These are phyloP conservation scores for Eupithecia subfuscata DNA, from an alignment of 2,888 invertebrate species.

Conservation along the genomic window DNA sequence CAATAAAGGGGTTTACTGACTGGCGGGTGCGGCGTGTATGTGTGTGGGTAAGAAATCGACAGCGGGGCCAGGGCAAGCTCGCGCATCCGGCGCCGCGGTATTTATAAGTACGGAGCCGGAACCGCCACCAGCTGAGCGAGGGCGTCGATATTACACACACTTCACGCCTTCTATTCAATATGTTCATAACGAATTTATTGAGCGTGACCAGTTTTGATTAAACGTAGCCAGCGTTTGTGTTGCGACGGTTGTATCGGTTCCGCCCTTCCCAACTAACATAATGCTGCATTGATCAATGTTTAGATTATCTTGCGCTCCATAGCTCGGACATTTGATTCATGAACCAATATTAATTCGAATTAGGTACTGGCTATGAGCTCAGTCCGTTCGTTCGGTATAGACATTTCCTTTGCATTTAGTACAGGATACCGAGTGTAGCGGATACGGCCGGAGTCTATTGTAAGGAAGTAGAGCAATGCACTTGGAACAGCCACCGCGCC, in stretches of 20 bases:
- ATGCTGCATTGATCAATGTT: constrained; percentile 39
- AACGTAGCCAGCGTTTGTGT: constrained; percentile 39
- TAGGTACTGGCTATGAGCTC: constrained; percentile 4
- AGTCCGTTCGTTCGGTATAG: background rate
- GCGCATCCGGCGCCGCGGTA: constrained; percentile 78
- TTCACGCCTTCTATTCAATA: constrained; percentile 57
- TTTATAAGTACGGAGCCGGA: constrained; percentile 79
- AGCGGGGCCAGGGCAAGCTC: constrained; percentile 47
- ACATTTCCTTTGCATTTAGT: constrained; percentile 20
- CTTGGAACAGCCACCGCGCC: constrained; percentile 58
- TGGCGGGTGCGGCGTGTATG: constrained; percentile 47
- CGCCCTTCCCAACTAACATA: constrained; percentile 42
- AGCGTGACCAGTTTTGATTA: constrained; percentile 49
- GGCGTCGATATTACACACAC: constrained; percentile 56
- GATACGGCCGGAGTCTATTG: constrained; percentile 46
- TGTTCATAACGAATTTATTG: constrained; percentile 53
- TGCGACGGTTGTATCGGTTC: constrained; percentile 40
- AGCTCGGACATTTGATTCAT: constrained; percentile 12
- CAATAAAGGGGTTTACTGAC: constrained; percentile 67
- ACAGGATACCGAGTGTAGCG: constrained; percentile 26
- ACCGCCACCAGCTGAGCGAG: constrained; percentile 62
- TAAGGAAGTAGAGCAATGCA: constrained; percentile 72
- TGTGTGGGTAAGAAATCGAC: constrained; percentile 52
- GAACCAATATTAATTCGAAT: constrained; percentile 11
- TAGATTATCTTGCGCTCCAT: constrained; percentile 32